A percentile compares a stretch with the other conserved stretches of the same genome.
phyloP scores from a whole-genome alignment of 2,888 invertebrate genomes.

The Hemithea aestivaria region DNA sequence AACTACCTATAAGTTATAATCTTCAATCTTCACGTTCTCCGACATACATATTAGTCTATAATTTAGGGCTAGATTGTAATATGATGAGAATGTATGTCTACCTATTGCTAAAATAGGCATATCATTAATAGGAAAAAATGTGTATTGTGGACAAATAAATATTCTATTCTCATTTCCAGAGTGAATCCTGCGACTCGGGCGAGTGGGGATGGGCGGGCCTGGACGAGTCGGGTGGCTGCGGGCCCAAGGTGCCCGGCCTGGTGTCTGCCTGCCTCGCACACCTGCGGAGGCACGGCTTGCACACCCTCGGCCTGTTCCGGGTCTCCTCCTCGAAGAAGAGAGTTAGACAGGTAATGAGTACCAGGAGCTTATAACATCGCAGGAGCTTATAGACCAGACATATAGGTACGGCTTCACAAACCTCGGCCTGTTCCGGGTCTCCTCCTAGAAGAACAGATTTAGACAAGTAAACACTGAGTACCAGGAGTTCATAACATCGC shows the following conservation, averaged over 20 bases:
- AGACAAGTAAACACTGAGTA: constrained; percentile 86
- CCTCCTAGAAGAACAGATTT: constrained; percentile 94
- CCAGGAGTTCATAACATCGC: constrained; percentile 17
- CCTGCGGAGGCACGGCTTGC: constrained; percentile 88
- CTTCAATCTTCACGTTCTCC: too few relatives aligned
- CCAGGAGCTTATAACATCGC: constrained; percentile 17
- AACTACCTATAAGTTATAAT: too few relatives aligned
- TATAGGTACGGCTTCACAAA: constrained; percentile 89
- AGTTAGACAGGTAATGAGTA: constrained; percentile 87
- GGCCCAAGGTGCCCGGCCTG: constrained; percentile 85
- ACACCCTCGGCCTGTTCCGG: constrained; percentile 93
- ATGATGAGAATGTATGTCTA: too few relatives aligned
- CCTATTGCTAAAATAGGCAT: too few relatives aligned
- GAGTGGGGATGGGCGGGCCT: constrained; percentile 79
- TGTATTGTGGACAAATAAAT: too few relatives aligned
- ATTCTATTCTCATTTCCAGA: constrained; percentile 69
- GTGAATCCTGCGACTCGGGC: constrained; percentile 87
- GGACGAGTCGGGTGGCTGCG: constrained; percentile 74
- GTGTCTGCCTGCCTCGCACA: constrained; percentile 90
- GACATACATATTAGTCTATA: too few relatives aligned
- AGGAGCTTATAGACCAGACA: too few relatives aligned
- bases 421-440: constrained; percentile 94
- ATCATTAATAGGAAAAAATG: too few relatives aligned
- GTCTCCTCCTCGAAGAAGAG: constrained; percentile 95
- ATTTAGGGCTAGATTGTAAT: too few relatives aligned